Evolutionary conservation across 2,797 vertebrate species (phyloP).

Genomic region (Pipistrellus pygmaeus): DNA sequence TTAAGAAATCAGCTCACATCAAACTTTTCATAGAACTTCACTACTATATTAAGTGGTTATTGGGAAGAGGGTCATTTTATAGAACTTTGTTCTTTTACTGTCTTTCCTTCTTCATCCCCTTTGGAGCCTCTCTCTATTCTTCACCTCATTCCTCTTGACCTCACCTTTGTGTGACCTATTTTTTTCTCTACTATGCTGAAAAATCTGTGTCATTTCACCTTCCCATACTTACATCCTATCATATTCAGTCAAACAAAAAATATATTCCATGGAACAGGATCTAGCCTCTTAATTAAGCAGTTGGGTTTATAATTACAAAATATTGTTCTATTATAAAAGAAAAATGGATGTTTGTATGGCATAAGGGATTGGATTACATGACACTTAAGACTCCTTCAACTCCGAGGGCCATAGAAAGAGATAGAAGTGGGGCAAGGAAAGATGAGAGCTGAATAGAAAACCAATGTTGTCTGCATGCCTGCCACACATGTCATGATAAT

Average conservation of each 20-base stretch:
- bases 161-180: neutral
- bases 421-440: neutral
- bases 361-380: neutral
- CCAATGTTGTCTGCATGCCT: neutral
- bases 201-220: neutral
- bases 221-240: neutral
- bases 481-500: neutral
- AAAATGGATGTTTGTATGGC: neutral
- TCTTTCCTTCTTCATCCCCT: neutral
- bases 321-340: neutral
- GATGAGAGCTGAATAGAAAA: constrained; percentile 33
- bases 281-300: neutral
- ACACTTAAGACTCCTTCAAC: neutral
- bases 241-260: neutral
- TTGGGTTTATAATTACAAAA: neutral
- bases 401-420: neutral
- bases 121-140: neutral
- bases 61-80: neutral
- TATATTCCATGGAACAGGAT: neutral
- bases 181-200: neutral
- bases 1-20: neutral
- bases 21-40: neutral
- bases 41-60: neutral
- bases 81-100: neutral
- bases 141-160: neutral